Evolutionary conservation across 1,140 invertebrate species (phyloP).

Genomic region (Hormaphis cornu): DNA sequence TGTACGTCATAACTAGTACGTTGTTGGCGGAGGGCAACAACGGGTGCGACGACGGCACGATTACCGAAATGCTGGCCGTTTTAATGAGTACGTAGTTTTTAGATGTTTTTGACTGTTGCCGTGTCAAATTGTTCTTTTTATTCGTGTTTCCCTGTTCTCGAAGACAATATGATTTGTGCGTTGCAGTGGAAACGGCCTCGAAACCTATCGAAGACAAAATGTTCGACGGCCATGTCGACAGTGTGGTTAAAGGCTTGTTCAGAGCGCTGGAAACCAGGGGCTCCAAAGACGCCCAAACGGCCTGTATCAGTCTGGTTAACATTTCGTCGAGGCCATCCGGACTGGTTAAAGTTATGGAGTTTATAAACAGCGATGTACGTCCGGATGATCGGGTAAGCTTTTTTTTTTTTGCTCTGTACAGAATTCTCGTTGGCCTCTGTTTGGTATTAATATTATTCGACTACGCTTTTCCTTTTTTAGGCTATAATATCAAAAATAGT

Average conservation of each 20-base stretch:
- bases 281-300: background rate
- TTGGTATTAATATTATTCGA: background rate
- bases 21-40: background rate
- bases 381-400: background rate
- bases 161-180: background rate
- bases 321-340: conserved; percentile 10
- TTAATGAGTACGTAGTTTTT: too few relatives aligned
- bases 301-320: conserved; percentile 19
- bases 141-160: too few relatives aligned
- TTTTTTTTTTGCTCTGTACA: background rate
- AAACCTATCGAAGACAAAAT: background rate
- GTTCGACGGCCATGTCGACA: background rate
- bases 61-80: too few relatives aligned
- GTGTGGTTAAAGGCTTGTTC: background rate
- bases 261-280: background rate
- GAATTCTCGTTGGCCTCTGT: too few relatives aligned
- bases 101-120: too few relatives aligned
- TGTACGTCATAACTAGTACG: background rate
- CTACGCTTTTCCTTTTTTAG: too few relatives aligned
- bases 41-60: too few relatives aligned
- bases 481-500: background rate
- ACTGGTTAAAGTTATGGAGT: background rate
- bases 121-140: too few relatives aligned
- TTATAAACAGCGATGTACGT: background rate
- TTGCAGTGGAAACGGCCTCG: background rate